Conservation (phyloP, 2,797 vertebrate genomes). For the Danio albolineatus region DNA sequence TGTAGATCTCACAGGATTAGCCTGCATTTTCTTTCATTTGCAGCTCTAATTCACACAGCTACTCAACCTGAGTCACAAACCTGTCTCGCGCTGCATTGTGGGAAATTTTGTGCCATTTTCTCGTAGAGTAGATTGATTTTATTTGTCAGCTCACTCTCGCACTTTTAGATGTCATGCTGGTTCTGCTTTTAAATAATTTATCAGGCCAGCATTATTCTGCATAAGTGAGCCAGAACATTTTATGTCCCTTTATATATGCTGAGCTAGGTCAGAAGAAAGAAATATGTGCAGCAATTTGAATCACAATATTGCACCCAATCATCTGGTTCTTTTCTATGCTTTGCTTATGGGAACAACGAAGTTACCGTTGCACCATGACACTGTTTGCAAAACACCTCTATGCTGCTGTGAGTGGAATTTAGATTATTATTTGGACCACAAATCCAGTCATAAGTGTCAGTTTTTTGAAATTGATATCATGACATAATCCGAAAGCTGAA, state of each 20-base stretch:
- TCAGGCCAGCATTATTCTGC: constrained; percentile 2
- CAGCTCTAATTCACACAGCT: not conserved
- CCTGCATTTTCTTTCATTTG: constrained; percentile 3
- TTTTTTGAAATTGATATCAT: too few relatives aligned
- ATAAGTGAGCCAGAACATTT: not conserved
- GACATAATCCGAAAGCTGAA: too few relatives aligned
- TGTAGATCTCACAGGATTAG: constrained; percentile 22
- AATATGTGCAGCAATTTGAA: constrained; percentile 1
- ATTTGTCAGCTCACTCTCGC: constrained; percentile 10
- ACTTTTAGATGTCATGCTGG: constrained; percentile 31
- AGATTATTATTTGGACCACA: not conserved
- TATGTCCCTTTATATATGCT: not conserved
- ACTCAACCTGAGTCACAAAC: not conserved
- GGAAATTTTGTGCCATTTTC: constrained; percentile 17
- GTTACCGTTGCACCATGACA: too few relatives aligned
- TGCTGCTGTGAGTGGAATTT: not conserved
- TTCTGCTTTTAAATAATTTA: constrained; percentile 34
- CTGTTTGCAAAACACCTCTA: not conserved
- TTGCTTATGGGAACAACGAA: too few relatives aligned
- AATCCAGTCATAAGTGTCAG: not conserved
- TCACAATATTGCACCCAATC: too few relatives aligned
- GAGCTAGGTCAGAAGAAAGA: not conserved
- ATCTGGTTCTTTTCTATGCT: too few relatives aligned
- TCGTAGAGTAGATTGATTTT: not conserved
- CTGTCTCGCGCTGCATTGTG: not conserved